Percentiles rank a stretch among this genome's conserved stretches.
phyloP scores from a whole-genome alignment of 1,140 invertebrate species.

The Agrypnia vestita region DNA sequence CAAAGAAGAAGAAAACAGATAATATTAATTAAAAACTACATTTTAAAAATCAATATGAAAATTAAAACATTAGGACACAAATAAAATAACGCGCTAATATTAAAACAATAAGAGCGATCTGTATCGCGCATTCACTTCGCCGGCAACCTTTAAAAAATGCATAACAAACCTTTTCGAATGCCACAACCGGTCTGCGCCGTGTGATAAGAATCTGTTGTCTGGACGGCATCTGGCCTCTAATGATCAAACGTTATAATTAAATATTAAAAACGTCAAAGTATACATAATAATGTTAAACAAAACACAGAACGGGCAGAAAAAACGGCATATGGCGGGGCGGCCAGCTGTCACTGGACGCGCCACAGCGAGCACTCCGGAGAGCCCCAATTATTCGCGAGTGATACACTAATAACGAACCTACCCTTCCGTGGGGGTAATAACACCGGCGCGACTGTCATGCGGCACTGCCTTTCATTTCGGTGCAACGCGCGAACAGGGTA shows the following conservation, averaged over 20 bases:
- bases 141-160: not conserved
- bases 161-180: not conserved
- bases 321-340: conserved; percentile 44
- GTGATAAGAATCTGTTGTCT: conserved; percentile 14
- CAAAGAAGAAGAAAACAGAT: no score
- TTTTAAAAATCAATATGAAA: no score
- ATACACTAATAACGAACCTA: not conserved
- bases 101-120: no score
- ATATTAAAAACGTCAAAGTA: conserved; percentile 60
- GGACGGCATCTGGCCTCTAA: conserved; percentile 48
- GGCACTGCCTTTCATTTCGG: no score
- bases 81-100: no score
- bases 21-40: no score
- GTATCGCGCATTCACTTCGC: not conserved
- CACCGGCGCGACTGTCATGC: no score
- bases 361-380: conserved; percentile 21
- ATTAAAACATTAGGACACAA: no score
- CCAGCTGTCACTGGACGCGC: conserved; percentile 49
- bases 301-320: conserved; percentile 29
- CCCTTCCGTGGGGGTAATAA: no score
- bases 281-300: conserved; percentile 37
- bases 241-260: conserved; percentile 58
- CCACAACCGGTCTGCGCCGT: conserved; percentile 18
- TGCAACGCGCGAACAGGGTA: no score
- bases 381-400: conserved; percentile 32